phyloP scores from a whole-genome alignment of 2,888 invertebrate species.

The Hypolimnas misippus region DNA sequence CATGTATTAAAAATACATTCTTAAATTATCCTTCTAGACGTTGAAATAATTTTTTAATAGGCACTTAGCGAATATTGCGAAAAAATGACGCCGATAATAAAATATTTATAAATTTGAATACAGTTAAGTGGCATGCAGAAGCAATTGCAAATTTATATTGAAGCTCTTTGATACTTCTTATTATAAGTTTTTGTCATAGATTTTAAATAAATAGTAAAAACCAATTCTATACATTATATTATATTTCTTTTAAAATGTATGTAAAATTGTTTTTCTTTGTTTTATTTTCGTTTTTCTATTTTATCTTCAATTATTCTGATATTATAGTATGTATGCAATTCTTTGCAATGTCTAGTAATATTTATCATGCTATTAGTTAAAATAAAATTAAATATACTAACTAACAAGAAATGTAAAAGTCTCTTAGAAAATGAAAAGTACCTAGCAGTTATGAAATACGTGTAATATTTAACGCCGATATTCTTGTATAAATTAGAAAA shows the following conservation, averaged over 20 bases:
- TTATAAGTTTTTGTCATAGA: too few species aligned
- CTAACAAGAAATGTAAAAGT: neutral
- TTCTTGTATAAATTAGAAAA: neutral
- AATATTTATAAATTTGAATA: conserved; percentile 5
- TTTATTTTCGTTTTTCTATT: too few species aligned
- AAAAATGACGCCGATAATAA: neutral
- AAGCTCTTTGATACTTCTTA: too few species aligned
- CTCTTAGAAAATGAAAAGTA: neutral
- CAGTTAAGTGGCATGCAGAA: neutral
- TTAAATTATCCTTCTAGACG: neutral
- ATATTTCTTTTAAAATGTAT: too few species aligned
- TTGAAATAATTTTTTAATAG: conserved; percentile 18
- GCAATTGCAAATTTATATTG: neutral
- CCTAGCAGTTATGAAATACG: neutral
- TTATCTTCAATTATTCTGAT: too few species aligned
- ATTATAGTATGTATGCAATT: too few species aligned
- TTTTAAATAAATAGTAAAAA: too few species aligned
- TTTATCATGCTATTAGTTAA: too few species aligned
- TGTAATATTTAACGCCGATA: conserved; percentile 3
- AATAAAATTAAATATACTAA: neutral
- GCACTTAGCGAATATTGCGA: conserved; percentile 8
- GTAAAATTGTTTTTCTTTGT: too few species aligned
- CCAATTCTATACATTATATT: too few species aligned
- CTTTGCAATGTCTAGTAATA: too few species aligned
- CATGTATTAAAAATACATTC: neutral